Base-by-base conservation (phyloP, 2,888 invertebrate species). In the Hipparchia sbordonii region DNA sequence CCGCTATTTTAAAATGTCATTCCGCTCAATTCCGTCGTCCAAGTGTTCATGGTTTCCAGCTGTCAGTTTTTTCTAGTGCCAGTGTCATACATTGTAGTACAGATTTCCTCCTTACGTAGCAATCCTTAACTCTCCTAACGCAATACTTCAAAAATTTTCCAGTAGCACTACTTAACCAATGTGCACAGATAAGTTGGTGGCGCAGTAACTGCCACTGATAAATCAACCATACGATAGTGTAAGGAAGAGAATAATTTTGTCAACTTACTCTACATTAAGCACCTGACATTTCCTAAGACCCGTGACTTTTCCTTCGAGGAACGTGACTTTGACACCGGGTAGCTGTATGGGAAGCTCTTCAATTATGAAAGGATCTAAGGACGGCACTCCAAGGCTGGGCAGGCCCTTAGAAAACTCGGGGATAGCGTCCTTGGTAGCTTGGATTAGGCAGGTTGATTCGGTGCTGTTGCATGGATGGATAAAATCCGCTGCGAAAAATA, bases 321-420 rank as follows among this genome's bases (percentile, higher is more conserved):
- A 93, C 2, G 93, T 93, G 51, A 93, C 93, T 74, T 91, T 93
- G 75, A 93, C 91, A 2, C 93, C 93, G 0, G 93, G 93, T 57
- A 93, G 82, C 76, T 93, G 93, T 70, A 93, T 93, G 2, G 93
- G 92, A 54, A 93, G 80, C 77, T 92, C 88, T 0, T 92, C 90
- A 67, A 93, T 92, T 59, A 90, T 67, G 74, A 93, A 93, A 0
- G 93, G 93, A 71, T 93, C 93, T 68, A 93, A 76, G 0, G 92
- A 78, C 6, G 93, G 92, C 5, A 93, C 93, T 51, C 88, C 90
- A 0, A 93, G 84, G 0, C 87, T 60, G 0, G 92, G 93, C 33
- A 93, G 70, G 56, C 93, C 93, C 72, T 89, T 92, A 2, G 90
- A 81, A 77, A 93, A 93, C 33, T 89, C 88, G 2, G 91, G 92